Conservation (phyloP, 2,888 invertebrate genomes). For the Omphaloscelis lunosa region DNA sequence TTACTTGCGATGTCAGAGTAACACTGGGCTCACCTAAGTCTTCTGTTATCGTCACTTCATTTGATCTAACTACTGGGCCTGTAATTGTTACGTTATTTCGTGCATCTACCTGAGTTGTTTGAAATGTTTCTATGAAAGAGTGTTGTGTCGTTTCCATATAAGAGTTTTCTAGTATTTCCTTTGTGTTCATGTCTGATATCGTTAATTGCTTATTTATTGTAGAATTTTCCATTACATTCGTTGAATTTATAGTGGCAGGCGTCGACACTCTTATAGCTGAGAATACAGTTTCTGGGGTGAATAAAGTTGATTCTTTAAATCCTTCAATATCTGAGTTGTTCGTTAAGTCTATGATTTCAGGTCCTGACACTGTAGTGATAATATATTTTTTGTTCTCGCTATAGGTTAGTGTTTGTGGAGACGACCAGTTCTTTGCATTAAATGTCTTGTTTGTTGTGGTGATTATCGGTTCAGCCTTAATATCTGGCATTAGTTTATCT, state of each 20-base stretch:
- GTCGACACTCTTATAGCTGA: neutral
- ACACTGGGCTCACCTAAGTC: neutral
- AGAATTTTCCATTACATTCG: neutral
- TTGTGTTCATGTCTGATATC: neutral
- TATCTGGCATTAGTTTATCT: neutral
- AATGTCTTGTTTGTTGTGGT: neutral
- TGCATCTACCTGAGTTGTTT: constrained; percentile 1
- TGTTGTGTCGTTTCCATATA: neutral
- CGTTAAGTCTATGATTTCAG: neutral
- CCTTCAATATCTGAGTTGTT: neutral
- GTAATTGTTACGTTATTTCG: neutral
- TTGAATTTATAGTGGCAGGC: neutral
- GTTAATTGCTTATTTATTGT: neutral
- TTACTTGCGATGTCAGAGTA: neutral
- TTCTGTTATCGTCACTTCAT: neutral
- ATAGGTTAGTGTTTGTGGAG: neutral
- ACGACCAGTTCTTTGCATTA: neutral
- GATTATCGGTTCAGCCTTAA: neutral
- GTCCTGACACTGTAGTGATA: neutral
- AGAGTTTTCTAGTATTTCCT: neutral
- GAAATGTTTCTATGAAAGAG: neutral
- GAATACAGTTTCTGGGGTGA: neutral
- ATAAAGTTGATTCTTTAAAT: neutral
- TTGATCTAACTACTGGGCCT: neutral
- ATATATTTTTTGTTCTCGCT: neutral